Evolutionary conservation across 2,797 vertebrate species (phyloP), one percentile per base, ranked within the genome.

Genomic region (Coendou prehensilis): DNA sequence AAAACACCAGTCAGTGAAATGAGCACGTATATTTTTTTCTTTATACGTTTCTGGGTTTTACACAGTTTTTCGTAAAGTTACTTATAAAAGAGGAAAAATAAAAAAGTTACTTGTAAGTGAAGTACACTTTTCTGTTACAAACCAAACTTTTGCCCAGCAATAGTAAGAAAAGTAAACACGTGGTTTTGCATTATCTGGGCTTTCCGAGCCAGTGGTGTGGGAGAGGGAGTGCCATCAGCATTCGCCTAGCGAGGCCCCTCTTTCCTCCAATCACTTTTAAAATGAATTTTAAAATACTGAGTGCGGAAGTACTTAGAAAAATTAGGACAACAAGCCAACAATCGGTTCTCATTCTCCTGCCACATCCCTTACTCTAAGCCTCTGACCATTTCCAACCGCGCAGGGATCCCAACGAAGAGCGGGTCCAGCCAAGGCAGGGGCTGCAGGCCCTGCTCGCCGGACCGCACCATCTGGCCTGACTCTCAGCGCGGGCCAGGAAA

Each of bases 1-100:
- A 88, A 3, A 63, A 79, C 50, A 61, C 23, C 78, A 52, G 9
- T 76, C 47, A 13, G n/a, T 33, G 14, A 89, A 8, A 87, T 85
- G 52, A 76, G 18, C 33, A 71, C 69, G 83, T 82, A 10, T 17
- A n/a, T 23, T 73, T 84, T 85, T 96, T 89, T 91, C 50, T 52
- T 92, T 76, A 83, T 54, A 47, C 28, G 87, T 80, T 73, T 52
- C 30, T 89, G 20, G 88, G 95, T 89, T 87, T 78, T 41, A 41
- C 80, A 30, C 41, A 94, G 22, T 64, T 94, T 95, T 84, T 64
- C 82, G 56, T 76, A 86, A 94, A 96, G 78, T 76, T 67, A 85
- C 10, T 78, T 75, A 67, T 59, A 41, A 73, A 87, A 79, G 13
- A 63, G 61, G n/a, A 93, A 84, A 91, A 84, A 54, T 28, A 28